These are phyloP conservation scores for Anguilla obscura DNA, from an alignment of 2,797 vertebrate genomes.

Conservation along the genomic window DNA sequence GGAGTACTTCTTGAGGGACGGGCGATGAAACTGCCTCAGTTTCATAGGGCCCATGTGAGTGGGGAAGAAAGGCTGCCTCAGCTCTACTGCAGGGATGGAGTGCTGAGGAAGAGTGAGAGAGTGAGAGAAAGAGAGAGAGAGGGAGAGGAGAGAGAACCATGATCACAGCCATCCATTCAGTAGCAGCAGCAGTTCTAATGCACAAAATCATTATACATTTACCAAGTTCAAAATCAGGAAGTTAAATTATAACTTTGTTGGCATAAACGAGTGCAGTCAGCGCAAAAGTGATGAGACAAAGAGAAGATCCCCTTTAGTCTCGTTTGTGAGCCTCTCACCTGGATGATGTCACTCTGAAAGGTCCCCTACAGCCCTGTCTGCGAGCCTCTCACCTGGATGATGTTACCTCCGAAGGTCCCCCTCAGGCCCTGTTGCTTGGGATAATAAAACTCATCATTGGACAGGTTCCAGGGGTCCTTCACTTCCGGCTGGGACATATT, in stretches of 20 bases:
- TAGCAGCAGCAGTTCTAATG: not conserved
- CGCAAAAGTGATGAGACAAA: not conserved
- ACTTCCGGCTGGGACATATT: constrained; percentile 99
- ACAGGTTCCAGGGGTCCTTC: constrained; percentile 98
- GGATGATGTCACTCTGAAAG: not conserved
- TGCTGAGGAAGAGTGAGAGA: constrained; percentile 72
- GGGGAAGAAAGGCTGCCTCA: constrained; percentile 96
- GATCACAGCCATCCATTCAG: not conserved
- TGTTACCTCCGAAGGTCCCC: constrained; percentile 96
- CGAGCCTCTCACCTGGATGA: constrained; percentile 83
- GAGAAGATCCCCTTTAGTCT: not conserved
- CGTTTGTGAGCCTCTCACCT: no score
- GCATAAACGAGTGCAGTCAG: not conserved
- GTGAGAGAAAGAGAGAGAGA: not conserved
- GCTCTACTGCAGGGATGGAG: constrained; percentile 94
- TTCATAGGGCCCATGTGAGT: constrained; percentile 99
- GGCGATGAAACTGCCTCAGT: constrained; percentile 90
- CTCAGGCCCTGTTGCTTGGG: constrained; percentile 97
- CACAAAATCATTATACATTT: not conserved
- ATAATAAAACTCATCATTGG: constrained; percentile 98
- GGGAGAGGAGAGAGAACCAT: not conserved
- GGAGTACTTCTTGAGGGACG: constrained; percentile 92
- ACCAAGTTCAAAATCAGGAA: not conserved
- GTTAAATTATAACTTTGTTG: not conserved
- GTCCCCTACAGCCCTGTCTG: not conserved